These are phyloP conservation scores for Cephus sareptanus DNA, from an alignment of 2,888 invertebrate species.

Conservation along the genomic window DNA sequence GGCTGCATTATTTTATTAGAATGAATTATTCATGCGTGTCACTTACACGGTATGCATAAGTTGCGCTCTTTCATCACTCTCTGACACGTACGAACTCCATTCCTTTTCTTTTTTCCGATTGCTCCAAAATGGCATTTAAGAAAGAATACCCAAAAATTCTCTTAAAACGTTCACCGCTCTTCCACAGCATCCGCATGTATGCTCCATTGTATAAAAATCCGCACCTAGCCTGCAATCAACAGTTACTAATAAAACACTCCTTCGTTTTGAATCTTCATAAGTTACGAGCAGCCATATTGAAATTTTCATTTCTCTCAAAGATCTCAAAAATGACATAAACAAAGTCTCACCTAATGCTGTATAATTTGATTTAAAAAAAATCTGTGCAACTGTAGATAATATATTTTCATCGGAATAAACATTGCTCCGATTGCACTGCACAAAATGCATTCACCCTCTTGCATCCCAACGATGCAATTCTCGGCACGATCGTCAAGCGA, in stretches of 20 bases:
- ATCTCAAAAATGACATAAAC: not conserved
- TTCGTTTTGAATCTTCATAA: too few relatives aligned
- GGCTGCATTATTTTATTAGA: constrained; percentile 64
- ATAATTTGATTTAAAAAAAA: not conserved
- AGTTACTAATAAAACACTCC: too few relatives aligned
- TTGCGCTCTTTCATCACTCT: constrained; percentile 61
- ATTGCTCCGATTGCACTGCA: not conserved
- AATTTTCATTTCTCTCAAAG: not conserved
- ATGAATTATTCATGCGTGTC: constrained; percentile 63
- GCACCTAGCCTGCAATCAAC: too few relatives aligned
- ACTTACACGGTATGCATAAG: constrained; percentile 64
- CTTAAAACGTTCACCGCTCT: not conserved
- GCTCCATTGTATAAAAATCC: too few relatives aligned
- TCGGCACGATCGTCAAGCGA: constrained; percentile 53
- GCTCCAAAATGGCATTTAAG: not conserved
- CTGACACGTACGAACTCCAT: constrained; percentile 19
- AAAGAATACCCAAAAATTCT: not conserved
- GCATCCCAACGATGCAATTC: constrained; percentile 40
- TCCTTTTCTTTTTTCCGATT: constrained; percentile 11
- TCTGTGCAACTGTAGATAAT: not conserved
- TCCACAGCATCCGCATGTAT: too few relatives aligned
- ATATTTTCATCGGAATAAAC: not conserved
- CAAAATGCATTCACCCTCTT: not conserved
- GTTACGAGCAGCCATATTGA: not conserved
- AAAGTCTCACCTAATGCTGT: not conserved